These are phyloP conservation scores for Neodiprion lecontei DNA, from an alignment of 1,140 invertebrate genomes.

Conservation along the genomic window DNA sequence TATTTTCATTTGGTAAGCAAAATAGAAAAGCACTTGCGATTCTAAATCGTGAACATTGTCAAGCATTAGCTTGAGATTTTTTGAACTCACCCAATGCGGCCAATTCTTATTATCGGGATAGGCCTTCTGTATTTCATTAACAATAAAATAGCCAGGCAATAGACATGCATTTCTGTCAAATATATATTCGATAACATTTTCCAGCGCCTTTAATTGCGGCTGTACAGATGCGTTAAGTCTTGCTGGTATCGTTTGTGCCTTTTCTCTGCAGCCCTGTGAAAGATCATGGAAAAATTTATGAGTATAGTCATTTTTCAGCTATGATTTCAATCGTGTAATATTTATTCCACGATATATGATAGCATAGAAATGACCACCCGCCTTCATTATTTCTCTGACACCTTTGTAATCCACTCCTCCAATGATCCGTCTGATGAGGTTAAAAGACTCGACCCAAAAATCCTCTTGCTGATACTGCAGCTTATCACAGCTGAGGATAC, in stretches of 20 bases:
- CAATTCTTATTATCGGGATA: conserved; percentile 82
- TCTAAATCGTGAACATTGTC: background rate
- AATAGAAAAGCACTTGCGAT: conserved; percentile 16
- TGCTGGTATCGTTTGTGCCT: conserved; percentile 79
- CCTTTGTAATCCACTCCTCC: conserved; percentile 95
- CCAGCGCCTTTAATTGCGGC: conserved; percentile 80
- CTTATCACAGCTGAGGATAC: conserved; percentile 80
- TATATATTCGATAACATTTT: conserved; percentile 85
- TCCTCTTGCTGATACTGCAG: conserved; percentile 77
- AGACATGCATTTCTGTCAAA: conserved; percentile 92
- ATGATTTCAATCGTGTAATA: background rate
- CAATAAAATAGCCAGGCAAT: conserved; percentile 92
- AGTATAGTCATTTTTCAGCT: conserved; percentile 6
- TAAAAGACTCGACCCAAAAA: conserved; percentile 90
- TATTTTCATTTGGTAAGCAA: conserved; percentile 17
- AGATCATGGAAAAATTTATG: conserved; percentile 18
- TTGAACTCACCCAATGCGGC: conserved; percentile 86
- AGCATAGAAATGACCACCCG: conserved; percentile 46
- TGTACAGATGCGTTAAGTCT: conserved; percentile 79
- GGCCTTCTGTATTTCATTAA: conserved; percentile 91
- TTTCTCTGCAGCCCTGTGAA: conserved; percentile 82
- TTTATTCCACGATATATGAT: conserved; percentile 9
- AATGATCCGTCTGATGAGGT: conserved; percentile 85
- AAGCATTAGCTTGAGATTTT: conserved; percentile 5
- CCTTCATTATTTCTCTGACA: conserved; percentile 90